Evolutionary conservation across 2,888 invertebrate genomes (phyloP), one percentile per base, ranked within the genome.

Genomic region (Andrena minutula): DNA sequence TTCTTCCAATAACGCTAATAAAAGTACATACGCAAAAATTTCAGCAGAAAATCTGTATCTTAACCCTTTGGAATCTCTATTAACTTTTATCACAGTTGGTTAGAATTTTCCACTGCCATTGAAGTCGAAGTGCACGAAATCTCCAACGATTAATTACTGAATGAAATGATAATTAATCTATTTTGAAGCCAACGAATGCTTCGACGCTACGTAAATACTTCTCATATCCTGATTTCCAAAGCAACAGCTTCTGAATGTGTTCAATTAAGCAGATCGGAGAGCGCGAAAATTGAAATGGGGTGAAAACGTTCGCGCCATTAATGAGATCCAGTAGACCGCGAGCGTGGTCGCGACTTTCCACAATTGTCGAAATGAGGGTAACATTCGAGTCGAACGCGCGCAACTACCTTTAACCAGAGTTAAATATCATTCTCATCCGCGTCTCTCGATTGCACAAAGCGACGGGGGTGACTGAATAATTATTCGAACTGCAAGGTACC

Each of bases 401-500:
- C 51, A 26, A 49, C 56, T 68, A 61, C 26, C 63, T 74, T 51
- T 16, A 10, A 26, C 4, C 60, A 23, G 64, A 85, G 77, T 83
- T 80, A 74, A 80, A 78, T 86, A 83, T 86, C 73, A 74, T 71
- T 56, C 26, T 69, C 65, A 68, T 75, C 68, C 73, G 26, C n/a
- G 53, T 60, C 30, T 65, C 69, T 26, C 56, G 72, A 69, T 60
- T 30, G 64, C 51, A 61, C 76, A 83, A 83, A 83, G 58, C 75
- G 51, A 28, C 60, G 58, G 12, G 35, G 73, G 64, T 66, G 74
- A 81, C 83, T 86, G 75, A 75, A 82, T 87, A 87, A 87, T 87
- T 85, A 85, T 84, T 70, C 71, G 79, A 76, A 75, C 51, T 69
- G 65, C 65, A 66, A 60, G 78, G 47, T 56, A 32, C 23, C 58